Percentiles rank a stretch among this genome's conserved stretches.
Evolutionary conservation across 1,140 invertebrate genomes (phyloP).

Genomic region (Araneus ventricosus): DNA sequence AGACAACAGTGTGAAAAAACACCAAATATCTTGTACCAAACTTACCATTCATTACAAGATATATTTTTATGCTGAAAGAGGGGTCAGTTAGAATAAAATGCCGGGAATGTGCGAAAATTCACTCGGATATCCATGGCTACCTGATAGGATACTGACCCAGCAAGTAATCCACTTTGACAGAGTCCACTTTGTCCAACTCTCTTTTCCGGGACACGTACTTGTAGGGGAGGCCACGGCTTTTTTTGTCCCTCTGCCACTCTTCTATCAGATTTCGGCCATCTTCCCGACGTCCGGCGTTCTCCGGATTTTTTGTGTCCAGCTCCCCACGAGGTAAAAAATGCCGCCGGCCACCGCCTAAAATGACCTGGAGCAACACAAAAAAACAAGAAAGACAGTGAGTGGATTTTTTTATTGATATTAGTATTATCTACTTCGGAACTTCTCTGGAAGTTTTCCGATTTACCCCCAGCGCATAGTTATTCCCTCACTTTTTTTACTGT

Average conservation of each 20-base stretch:
- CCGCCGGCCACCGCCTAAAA: conserved; percentile 79
- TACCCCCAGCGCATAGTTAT: conserved; percentile 2
- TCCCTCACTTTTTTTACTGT: neutral
- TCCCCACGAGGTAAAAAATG: conserved; percentile 78
- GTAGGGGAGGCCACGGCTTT: conserved; percentile 76
- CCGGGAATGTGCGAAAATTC: too few species aligned
- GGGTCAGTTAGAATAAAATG: too few species aligned
- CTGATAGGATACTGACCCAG: conserved; percentile 76
- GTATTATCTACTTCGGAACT: conserved; percentile 38
- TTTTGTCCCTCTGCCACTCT: conserved; percentile 82
- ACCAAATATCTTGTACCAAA: too few species aligned
- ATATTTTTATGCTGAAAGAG: too few species aligned
- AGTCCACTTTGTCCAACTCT: conserved; percentile 78
- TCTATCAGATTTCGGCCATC: conserved; percentile 88
- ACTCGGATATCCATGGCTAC: too few species aligned
- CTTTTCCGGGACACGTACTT: conserved; percentile 78
- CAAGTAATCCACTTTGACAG: conserved; percentile 78
- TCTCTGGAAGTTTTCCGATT: conserved; percentile 24
- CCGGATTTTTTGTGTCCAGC: conserved; percentile 78
- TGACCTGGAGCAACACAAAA: conserved; percentile 74
- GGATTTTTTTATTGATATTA: conserved; percentile 51
- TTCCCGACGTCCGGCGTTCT: conserved; percentile 82
- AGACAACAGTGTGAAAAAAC: too few species aligned
- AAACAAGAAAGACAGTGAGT: neutral
- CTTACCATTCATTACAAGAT: too few species aligned